phyloP scores from a whole-genome alignment of 1,140 invertebrate species.

The Tenebrio molitor region DNA sequence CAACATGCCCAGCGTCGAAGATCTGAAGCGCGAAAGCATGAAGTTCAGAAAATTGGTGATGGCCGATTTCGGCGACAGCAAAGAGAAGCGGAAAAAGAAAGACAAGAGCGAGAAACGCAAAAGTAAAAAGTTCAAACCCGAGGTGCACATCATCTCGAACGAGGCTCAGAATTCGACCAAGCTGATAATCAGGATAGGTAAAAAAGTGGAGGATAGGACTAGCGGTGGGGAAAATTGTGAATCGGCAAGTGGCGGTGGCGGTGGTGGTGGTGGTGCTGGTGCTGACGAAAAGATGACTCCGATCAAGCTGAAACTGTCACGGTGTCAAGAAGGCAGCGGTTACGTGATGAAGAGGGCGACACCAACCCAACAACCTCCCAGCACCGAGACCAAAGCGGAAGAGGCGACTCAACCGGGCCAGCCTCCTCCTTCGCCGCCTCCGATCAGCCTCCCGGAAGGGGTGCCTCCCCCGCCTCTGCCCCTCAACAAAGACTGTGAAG shows the following conservation, averaged over 20 bases:
- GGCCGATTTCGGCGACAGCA: slow-evolving; percentile 79
- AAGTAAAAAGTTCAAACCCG: slow-evolving; percentile 75
- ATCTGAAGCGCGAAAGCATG: slow-evolving; percentile 87
- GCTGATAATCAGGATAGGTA: slow-evolving; percentile 76
- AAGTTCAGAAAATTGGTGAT: slow-evolving; percentile 86
- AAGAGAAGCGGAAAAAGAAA: slow-evolving; percentile 74
- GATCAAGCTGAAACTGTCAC: slow-evolving; percentile 84
- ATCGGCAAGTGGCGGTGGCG: slow-evolving; percentile 32
- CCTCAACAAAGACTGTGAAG: slow-evolving; percentile 85
- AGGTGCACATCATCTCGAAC: slow-evolving; percentile 73
- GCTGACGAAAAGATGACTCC: slow-evolving; percentile 84
- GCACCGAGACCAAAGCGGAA: slow-evolving; percentile 56
- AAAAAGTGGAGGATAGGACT: slow-evolving; percentile 59
- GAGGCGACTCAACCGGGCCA: slow-evolving; percentile 58
- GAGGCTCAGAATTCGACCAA: slow-evolving; percentile 75
- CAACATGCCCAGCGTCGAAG: slow-evolving; percentile 75
- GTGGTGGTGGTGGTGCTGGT: slow-evolving; percentile 3
- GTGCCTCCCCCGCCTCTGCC: slow-evolving; percentile 67
- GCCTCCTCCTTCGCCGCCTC: slow-evolving; percentile 51
- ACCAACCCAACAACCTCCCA: slow-evolving; percentile 55
- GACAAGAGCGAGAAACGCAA: slow-evolving; percentile 76
- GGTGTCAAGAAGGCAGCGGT: slow-evolving; percentile 79
- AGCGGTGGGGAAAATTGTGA: slow-evolving; percentile 50
- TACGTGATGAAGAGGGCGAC: slow-evolving; percentile 72
- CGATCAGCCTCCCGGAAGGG: slow-evolving; percentile 44